Evolutionary conservation across 2,113 vertebrate species (phyloP).

Genomic region (Pelmatolapia mariae): DNA sequence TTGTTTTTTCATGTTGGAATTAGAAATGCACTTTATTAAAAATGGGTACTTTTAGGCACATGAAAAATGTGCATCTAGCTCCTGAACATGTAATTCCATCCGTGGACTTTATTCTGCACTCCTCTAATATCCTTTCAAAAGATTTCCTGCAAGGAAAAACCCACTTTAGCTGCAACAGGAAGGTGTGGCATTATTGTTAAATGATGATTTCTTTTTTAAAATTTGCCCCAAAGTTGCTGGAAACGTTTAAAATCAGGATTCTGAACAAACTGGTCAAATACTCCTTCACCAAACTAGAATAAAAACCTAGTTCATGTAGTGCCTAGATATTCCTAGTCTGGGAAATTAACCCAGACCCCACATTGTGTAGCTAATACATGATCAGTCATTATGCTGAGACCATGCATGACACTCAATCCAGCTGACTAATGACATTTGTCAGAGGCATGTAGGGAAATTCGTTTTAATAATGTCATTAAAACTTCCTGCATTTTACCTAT

Average conservation of each 20-base stretch:
- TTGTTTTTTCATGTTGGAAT: neutral
- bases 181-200: neutral
- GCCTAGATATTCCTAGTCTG: neutral
- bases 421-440: neutral
- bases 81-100: neutral
- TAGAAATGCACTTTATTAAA: neutral
- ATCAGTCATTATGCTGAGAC: neutral
- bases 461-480: conserved; percentile 50
- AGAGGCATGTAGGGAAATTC: neutral
- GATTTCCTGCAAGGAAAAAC: neutral
- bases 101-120: neutral
- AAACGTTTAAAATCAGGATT: neutral
- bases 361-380: neutral
- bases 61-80: neutral
- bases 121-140: neutral
- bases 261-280: neutral
- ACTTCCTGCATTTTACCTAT: conserved; percentile 3
- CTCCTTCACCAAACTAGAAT: neutral
- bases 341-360: neutral
- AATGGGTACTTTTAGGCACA: neutral
- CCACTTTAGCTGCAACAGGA: neutral
- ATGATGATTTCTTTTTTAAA: neutral
- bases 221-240: neutral
- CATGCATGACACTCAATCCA: neutral
- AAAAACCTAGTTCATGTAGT: neutral